Base-by-base conservation (phyloP, 2,113 vertebrate genomes). In the Hippocampus guttulatus region DNA sequence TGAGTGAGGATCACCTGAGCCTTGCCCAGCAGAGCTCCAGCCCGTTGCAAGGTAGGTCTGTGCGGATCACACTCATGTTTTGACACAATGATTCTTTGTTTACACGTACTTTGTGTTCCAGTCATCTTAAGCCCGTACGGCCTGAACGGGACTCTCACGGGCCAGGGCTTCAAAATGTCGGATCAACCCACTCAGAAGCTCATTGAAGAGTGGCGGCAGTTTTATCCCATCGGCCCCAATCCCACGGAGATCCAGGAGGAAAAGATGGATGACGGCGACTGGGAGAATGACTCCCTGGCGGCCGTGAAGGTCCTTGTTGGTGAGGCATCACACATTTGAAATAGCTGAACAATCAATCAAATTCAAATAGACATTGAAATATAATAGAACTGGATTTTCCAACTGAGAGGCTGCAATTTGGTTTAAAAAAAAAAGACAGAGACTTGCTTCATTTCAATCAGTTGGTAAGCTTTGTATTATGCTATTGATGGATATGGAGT, bases 91-190 rank as follows among this genome's bases (percentile, higher is more conserved):
- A 54, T 21, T 54, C 16, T 54, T n/a, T 14, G 20, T 41, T 57
- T 5, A 54, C 30, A 25, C 14, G 14, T 14, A 43, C n/a, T 3
- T 15, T 58, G 68, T 68, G 6, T 69, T 74, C 45, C 78, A 99
- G 97, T 99, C 90, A 99, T 99, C 88, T 90, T 99, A 72, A 98
- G 97, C 84, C 97, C 97, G 0, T 99, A 98, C 64, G 97, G 97
- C 77, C 87, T 99, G 89, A 98, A 96, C 84, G 97, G 96, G 70
- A 96, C 95, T 10, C 94, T 99, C 83, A 99, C 97, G 11, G 97
- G 97, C 76, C 97, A 98, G 90, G 95, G 96, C 20, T 99, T 96
- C 90, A 99, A 99, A 92, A 95, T 98, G 89, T 97, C 96, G 4
- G 97, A 98, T 89, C 95, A 96, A 73, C 94, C 96, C 1, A 98